Evolutionary conservation across 23 tunicate genomes (phyloP).

Genomic region (Trididemnum clinides): DNA sequence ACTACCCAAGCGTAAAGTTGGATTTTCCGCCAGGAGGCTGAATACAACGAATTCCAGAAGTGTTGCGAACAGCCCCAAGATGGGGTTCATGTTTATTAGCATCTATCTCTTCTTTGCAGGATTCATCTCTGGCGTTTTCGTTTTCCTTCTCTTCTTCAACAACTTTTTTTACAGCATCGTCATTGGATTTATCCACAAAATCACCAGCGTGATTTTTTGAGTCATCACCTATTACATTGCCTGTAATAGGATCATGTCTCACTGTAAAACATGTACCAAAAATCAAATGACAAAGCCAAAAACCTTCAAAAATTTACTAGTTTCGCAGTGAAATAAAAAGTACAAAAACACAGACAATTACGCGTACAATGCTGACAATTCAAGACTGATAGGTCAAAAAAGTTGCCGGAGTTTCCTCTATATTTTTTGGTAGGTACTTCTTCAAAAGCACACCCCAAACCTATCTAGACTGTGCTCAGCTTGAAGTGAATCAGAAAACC

Average conservation of each 20-base stretch:
- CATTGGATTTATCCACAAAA: not conserved
- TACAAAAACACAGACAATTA: no score
- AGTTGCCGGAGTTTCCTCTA: no score
- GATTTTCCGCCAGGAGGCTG: constrained; percentile 28
- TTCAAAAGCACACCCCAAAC: no score
- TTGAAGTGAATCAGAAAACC: no score
- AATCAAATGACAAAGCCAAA: not conserved
- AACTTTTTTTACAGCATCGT: no score
- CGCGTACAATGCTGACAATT: no score
- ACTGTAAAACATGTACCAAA: not conserved
- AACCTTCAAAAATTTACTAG: not conserved
- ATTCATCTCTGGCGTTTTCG: not conserved
- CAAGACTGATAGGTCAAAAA: no score
- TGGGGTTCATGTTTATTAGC: not conserved
- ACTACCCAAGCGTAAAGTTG: constrained; percentile 8
- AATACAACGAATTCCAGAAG: not conserved
- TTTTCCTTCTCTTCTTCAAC: constrained; percentile 6
- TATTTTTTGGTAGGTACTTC: no score
- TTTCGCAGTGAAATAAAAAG: no score
- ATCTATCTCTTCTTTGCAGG: not conserved
- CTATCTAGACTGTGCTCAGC: no score
- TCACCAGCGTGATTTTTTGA: not conserved
- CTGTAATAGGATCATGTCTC: constrained; percentile 21
- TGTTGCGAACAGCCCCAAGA: not conserved
- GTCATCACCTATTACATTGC: not conserved